Base-by-base conservation (phyloP, 2,888 invertebrate species). In the Eudasyphora cyanicolor region DNA sequence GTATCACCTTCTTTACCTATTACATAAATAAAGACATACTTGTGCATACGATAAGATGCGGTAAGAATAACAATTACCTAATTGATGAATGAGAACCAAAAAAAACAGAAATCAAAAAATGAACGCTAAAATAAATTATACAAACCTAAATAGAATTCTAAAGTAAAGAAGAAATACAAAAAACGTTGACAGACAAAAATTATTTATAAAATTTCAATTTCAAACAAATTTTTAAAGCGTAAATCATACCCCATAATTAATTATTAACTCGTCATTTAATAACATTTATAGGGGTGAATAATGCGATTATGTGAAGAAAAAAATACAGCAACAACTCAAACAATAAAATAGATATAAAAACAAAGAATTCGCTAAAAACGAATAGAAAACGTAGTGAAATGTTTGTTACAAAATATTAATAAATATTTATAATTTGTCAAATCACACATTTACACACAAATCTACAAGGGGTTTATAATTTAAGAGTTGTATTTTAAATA, bases 111-210 rank as follows among this genome's bases (percentile, higher is more conserved):
- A 69, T 21, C 27, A 51, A 73, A 24, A 12, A 51, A 54, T 3
- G 45, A 45, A 69, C 42, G 2, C 4, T 4, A 54, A 71, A 17
- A n/a, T 54, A 54, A 71, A 51, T 49, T 24, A 73, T 51, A 32
- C 24, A 73, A 73, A 32, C 35, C 49, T 32, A 51, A 60, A 27
- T 21, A 76, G 49, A 76, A 62, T 62, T 57, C 38, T 8, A 19
- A 54, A 32, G 32, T 24, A 49, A 29, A 8, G 45, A 10, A 60
- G 24, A 42, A 38, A 74, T 60, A 21, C 14, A 32, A 62, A 62
- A 32, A 17, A n/a, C n/a, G n/a, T 54, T 0, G 35, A 49, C 64
- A 17, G 5, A 12, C 2, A 42, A 27, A 17, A 32, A 57, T 32
- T 19, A 67, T n/a, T 27, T 49, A 51, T 19, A 64, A 64, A 64